Evolutionary conservation across 2,113 vertebrate genomes (phyloP).

Genomic region (Ranitomeya variabilis): DNA sequence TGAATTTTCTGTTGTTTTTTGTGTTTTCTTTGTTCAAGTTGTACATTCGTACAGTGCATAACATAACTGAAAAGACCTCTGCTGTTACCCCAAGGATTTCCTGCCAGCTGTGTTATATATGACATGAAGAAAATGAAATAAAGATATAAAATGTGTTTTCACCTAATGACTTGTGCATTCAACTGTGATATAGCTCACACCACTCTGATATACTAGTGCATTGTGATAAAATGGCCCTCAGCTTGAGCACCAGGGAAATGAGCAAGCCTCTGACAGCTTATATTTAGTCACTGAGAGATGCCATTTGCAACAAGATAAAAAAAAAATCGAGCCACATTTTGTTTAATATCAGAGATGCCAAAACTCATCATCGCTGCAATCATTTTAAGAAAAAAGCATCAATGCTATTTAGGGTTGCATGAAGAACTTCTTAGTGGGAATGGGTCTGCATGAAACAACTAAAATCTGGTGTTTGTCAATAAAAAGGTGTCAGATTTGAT

Average conservation of each 20-base stretch:
- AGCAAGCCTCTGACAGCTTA: slow-evolving; percentile 17
- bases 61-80: slow-evolving; percentile 33
- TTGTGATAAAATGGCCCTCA: slow-evolving; percentile 40
- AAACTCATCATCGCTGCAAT: background rate
- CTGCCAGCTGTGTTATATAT: slow-evolving; percentile 47
- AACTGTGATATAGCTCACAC: slow-evolving; percentile 45
- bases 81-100: slow-evolving; percentile 45
- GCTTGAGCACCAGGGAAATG: slow-evolving; percentile 34
- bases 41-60: background rate
- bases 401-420: background rate
- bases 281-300: slow-evolving; percentile 13
- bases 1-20: background rate
- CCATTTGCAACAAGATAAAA: background rate
- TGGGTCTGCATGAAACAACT: background rate
- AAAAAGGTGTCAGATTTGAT: slow-evolving; percentile 13
- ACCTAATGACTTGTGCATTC: slow-evolving; percentile 54
- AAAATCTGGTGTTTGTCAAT: slow-evolving; percentile 10
- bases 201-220: slow-evolving; percentile 13
- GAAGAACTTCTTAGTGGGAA: background rate
- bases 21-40: background rate
- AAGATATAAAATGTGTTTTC: slow-evolving; percentile 53
- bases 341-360: background rate
- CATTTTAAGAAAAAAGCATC: background rate
- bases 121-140: slow-evolving; percentile 49
- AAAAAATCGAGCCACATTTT: slow-evolving; percentile 3